Evolutionary conservation across 2,888 invertebrate species (phyloP), one percentile per base, ranked within the genome.

Genomic region (Xestia ashworthii): DNA sequence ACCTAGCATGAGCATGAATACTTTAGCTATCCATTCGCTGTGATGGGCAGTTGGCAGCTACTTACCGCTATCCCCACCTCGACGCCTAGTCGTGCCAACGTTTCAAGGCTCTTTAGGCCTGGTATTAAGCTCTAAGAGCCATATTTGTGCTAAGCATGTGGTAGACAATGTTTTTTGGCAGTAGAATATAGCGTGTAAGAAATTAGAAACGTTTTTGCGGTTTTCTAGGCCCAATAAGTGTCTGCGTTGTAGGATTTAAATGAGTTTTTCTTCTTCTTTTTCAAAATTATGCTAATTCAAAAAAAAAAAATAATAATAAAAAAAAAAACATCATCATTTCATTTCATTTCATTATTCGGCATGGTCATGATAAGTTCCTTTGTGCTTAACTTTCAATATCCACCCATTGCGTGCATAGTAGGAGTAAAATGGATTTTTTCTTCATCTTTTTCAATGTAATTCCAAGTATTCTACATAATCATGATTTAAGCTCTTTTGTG

Each of bases 41-140:
- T 16, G 25, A 71, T 55, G 55, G 41, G 25, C 62, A 64, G 64
- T 62, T 75, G 74, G 72, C 74, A 67, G n/a, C 60, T 14, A n/a
- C n/a, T n/a, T n/a, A 75, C 62, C 55, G 32, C 78, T 76, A 84
- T 84, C 77, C 70, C n/a, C 4, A 55, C 5, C 25, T 70, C 74
- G 32, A 77, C 76, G 48, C 67, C 64, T 80, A 22, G 22, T 41
- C 71, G 60, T 76, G 82, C 71, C 71, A 82, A 62, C 38, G 48
- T 85, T 70, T 72, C 60, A 72, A 62, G 58, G 50, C 46, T 69
- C 25, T 68, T 74, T 48, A 19, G 14, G 46, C 44, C 55, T 67
- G 64, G 58, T 60, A 32, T 32, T 32, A 78, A 71, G 32, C 64
- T 68, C 41, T 71, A 22, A 68, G 25, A 78, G 65, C 46, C 25